Evolutionary conservation across 2,113 vertebrate species (phyloP).

Genomic region (Bothrops jararaca): DNA sequence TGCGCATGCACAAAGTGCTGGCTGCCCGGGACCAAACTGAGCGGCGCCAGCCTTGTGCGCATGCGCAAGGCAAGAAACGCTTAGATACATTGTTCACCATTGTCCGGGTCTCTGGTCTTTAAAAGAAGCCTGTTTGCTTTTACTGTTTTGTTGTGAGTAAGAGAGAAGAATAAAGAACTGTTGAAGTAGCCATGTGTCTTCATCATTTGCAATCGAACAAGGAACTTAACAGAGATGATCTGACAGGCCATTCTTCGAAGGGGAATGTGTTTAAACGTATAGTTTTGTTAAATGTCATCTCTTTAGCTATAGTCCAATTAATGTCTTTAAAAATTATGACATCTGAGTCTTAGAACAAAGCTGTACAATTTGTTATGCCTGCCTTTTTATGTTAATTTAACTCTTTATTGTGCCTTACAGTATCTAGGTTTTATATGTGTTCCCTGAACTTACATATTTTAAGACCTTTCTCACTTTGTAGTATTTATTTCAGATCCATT

Average conservation of each 20-base stretch:
- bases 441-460: not conserved
- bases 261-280: not conserved
- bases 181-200: too few species aligned
- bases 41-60: too few species aligned
- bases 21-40: too few species aligned
- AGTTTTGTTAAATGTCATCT: not conserved
- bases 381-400: not conserved
- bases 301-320: not conserved
- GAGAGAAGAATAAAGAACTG: too few species aligned
- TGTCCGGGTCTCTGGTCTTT: too few species aligned
- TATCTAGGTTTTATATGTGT: not conserved
- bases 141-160: too few species aligned
- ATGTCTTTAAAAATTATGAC: not conserved
- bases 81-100: too few species aligned
- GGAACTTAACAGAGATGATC: too few species aligned
- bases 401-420: not conserved
- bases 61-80: too few species aligned
- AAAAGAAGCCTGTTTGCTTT: too few species aligned
- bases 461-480: not conserved
- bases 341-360: not conserved
- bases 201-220: too few species aligned
- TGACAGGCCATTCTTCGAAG: not conserved
- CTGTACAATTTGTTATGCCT: not conserved
- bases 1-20: too few species aligned
- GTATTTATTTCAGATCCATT: not conserved